Percentiles rank a stretch among this genome's conserved stretches.
phyloP scores from a whole-genome alignment of 2,797 vertebrate species.

The Spatula versicolor region DNA sequence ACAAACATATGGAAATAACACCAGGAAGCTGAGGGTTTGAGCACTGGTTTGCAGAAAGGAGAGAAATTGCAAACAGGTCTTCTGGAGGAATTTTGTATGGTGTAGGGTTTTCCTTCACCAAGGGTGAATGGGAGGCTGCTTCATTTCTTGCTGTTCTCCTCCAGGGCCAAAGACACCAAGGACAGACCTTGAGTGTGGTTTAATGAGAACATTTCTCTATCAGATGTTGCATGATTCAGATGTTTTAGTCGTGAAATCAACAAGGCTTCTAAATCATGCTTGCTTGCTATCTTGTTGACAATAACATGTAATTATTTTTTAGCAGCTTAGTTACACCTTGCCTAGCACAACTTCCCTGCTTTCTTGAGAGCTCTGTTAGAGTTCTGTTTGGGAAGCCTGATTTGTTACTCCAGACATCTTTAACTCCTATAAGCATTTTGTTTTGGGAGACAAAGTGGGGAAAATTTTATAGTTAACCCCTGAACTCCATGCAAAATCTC shows the following conservation, averaged over 20 bases:
- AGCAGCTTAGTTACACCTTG: neutral
- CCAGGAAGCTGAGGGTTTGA: neutral
- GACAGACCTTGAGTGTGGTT: neutral
- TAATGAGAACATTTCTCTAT: slow-evolving; percentile 13
- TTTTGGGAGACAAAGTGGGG: neutral
- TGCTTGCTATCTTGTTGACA: slow-evolving; percentile 12
- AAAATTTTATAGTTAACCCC: neutral
- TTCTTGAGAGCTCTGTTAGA: neutral
- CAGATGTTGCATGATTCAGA: neutral
- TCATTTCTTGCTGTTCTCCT: neutral
- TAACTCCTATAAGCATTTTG: neutral
- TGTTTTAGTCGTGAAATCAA: slow-evolving; percentile 14
- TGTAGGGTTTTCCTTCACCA: neutral
- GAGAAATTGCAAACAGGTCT: neutral
- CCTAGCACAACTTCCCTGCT: neutral
- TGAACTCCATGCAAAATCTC: neutral
- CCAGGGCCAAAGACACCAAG: neutral
- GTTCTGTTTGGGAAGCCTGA: neutral
- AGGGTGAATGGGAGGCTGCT: neutral
- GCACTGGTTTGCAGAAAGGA: neutral
- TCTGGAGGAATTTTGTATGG: neutral
- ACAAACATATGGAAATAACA: neutral
- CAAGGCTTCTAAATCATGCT: slow-evolving; percentile 2
- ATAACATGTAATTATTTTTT: neutral
- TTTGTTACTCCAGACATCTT: neutral